phyloP scores from a whole-genome alignment of 2,113 vertebrate species.

The Oryzias melastigma region DNA sequence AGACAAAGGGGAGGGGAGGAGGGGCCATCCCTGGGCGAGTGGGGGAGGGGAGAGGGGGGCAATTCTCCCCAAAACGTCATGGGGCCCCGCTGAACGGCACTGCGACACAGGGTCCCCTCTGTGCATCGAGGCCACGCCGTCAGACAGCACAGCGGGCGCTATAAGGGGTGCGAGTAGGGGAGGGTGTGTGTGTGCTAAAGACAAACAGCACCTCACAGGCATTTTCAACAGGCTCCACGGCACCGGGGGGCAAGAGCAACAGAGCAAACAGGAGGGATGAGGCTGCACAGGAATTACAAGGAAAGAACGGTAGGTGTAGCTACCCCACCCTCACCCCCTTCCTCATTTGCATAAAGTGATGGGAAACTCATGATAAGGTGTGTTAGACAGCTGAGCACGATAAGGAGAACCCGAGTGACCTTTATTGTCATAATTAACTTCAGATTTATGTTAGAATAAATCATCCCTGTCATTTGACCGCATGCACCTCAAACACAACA shows the following conservation, averaged over 20 bases:
- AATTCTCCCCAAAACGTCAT: constrained; percentile 61
- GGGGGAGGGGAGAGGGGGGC: constrained; percentile 49
- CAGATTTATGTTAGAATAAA: not conserved
- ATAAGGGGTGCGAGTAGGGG: constrained; percentile 25
- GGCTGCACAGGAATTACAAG: not conserved
- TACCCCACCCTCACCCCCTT: constrained; percentile 10
- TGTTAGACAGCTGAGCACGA: too few relatives aligned
- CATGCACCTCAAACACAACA: constrained; percentile 2
- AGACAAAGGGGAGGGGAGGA: constrained; percentile 56
- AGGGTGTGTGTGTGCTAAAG: constrained; percentile 2
- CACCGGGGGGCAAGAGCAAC: constrained; percentile 33
- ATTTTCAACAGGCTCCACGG: constrained; percentile 37
- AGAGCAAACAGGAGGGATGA: not conserved
- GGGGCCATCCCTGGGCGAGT: constrained; percentile 35
- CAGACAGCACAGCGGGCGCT: constrained; percentile 23
- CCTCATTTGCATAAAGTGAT: constrained; percentile 34
- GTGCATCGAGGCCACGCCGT: constrained; percentile 41
- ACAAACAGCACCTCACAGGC: constrained; percentile 20
- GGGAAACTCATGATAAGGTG: constrained; percentile 39
- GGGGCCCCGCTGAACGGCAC: constrained; percentile 45
- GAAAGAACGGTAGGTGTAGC: constrained; percentile 23
- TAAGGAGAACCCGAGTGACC: not conserved
- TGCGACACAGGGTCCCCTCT: constrained; percentile 52
- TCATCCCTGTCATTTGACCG: not conserved
- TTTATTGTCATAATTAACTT: not conserved